phyloP scores from a whole-genome alignment of 2,113 vertebrate genomes.

The Panthera leo region DNA sequence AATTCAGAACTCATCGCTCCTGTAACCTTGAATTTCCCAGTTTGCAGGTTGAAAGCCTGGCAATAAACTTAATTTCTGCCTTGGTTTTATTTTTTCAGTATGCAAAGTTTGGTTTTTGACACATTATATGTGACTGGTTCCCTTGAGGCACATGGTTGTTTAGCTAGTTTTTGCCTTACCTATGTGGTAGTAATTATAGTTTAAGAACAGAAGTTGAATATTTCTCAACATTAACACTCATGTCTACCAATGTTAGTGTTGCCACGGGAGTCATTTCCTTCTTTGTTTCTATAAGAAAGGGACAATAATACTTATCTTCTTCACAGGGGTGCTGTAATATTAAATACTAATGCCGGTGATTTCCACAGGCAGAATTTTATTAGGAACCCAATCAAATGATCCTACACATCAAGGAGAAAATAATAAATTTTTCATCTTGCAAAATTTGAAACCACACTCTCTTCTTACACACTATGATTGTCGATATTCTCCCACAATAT shows the following conservation, averaged over 20 bases:
- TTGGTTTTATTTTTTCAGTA: neutral
- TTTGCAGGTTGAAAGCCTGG: neutral
- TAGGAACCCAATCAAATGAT: conserved; percentile 40
- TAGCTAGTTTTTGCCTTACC: conserved; percentile 16
- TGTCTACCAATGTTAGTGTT: neutral
- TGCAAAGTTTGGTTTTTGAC: neutral
- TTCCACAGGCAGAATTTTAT: conserved; percentile 55
- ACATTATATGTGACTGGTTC: neutral
- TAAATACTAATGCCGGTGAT: conserved; percentile 35
- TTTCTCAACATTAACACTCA: neutral
- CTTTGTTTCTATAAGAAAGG: conserved; percentile 63
- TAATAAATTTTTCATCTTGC: conserved; percentile 16
- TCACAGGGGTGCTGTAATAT: conserved; percentile 60
- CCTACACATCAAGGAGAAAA: conserved; percentile 36
- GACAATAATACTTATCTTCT: conserved; percentile 57
- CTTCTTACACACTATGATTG: neutral
- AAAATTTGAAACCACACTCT: conserved; percentile 22
- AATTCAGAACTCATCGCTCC: neutral
- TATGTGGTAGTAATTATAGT: conserved; percentile 28
- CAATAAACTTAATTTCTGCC: neutral
- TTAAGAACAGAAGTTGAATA: conserved; percentile 20
- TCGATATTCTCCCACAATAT: neutral
- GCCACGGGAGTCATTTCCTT: conserved; percentile 7
- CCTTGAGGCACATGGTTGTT: neutral
- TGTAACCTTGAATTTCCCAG: neutral